These are phyloP conservation scores for Thymelicus sylvestris DNA, from an alignment of 2,888 invertebrate genomes.

Conservation along the genomic window DNA sequence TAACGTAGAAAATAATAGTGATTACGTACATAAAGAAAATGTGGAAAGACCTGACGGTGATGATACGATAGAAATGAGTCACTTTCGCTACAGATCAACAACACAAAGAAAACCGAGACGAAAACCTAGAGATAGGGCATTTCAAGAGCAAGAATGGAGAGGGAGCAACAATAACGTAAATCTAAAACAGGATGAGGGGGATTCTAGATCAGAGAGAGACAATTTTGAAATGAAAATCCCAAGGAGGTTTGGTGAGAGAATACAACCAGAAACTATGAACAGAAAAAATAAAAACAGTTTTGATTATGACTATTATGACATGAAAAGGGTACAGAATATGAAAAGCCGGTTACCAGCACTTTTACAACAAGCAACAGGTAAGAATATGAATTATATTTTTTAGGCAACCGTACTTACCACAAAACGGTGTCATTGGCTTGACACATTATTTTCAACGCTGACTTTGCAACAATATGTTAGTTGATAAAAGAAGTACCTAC, in stretches of 20 bases:
- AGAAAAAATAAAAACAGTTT: conserved; percentile 43
- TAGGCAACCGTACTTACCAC: too few species aligned
- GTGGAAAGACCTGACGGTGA: background rate
- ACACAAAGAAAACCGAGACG: conserved; percentile 55
- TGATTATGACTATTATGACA: conserved; percentile 68
- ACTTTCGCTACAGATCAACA: conserved; percentile 32
- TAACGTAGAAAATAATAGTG: conserved; percentile 13
- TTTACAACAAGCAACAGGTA: conserved; percentile 53
- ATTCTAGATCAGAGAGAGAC: conserved; percentile 21
- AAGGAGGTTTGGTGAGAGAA: conserved; percentile 2
- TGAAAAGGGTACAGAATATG: conserved; percentile 63
- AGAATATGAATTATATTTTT: conserved; percentile 30
- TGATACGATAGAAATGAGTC: conserved; percentile 6
- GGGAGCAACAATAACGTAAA: conserved; percentile 37
- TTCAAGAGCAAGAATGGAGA: conserved; percentile 37
- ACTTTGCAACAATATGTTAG: too few species aligned
- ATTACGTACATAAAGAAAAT: background rate
- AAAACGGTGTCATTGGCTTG: too few species aligned
- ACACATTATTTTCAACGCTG: too few species aligned
- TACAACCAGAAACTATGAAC: background rate
- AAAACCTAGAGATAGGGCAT: conserved; percentile 59
- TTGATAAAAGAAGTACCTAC: too few species aligned
- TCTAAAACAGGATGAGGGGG: conserved; percentile 42
- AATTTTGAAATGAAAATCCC: conserved; percentile 27
- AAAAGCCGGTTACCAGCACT: conserved; percentile 60